Conservation (phyloP, 2,888 invertebrate species). For the Limenitis camilla region DNA sequence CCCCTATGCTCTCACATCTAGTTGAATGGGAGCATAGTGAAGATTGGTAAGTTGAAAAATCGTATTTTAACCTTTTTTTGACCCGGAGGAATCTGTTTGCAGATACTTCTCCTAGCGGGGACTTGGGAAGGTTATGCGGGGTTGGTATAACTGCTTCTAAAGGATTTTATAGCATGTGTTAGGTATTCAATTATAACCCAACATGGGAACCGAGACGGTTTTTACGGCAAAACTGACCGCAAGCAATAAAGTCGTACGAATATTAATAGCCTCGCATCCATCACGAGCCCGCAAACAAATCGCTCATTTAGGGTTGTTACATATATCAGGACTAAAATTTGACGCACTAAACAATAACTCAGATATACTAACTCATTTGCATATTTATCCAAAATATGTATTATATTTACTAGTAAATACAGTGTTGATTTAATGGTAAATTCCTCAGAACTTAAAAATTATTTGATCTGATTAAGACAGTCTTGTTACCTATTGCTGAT, state of each 20-base stretch:
- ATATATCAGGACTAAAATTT: not conserved
- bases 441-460: no score
- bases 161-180: not conserved
- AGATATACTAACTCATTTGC: not conserved
- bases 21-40: constrained; percentile 92
- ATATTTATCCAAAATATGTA: no score
- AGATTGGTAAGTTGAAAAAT: constrained; percentile 77
- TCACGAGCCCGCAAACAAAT: constrained; percentile 52
- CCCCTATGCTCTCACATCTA: constrained; percentile 87
- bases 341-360: not conserved
- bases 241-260: constrained; percentile 41
- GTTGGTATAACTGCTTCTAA: no score
- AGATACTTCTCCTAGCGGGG: no score
- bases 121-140: no score
- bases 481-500: no score
- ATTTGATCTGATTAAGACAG: no score
- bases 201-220: not conserved
- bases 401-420: no score
- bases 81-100: no score
- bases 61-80: no score
- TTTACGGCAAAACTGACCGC: constrained; percentile 14
- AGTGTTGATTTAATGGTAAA: no score
- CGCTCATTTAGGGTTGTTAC: constrained; percentile 19
- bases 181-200: not conserved
- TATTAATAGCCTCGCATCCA: constrained; percentile 49